Percentiles rank a stretch among this genome's conserved stretches.
These are phyloP conservation scores for Girardia tigrina DNA, from an alignment of 2,888 invertebrate genomes.

Conservation along the genomic window DNA sequence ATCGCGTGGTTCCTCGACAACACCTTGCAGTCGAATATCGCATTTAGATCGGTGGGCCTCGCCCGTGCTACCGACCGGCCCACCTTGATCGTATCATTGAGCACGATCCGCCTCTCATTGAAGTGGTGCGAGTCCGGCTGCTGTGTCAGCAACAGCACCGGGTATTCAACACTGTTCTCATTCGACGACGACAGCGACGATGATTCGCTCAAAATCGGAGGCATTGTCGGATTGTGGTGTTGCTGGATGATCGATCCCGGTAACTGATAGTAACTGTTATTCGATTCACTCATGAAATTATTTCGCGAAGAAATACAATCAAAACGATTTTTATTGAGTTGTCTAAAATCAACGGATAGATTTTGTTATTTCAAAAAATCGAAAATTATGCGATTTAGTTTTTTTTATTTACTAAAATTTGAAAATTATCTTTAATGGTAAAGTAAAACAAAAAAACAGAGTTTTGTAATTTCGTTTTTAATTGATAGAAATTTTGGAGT, in stretches of 20 bases:
- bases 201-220: not conserved
- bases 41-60: conserved; percentile 73
- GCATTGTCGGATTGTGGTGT: not conserved
- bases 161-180: not conserved
- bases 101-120: conserved; percentile 65
- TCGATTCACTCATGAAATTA: not conserved
- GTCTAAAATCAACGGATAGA: too few relatives aligned
- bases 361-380: too few relatives aligned
- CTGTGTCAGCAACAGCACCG: not conserved
- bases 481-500: too few relatives aligned
- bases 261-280: not conserved
- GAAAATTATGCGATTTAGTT: too few relatives aligned
- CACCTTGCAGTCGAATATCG: conserved; percentile 97
- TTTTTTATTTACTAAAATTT: too few relatives aligned
- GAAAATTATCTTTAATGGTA: too few relatives aligned
- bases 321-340: too few relatives aligned
- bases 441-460: too few relatives aligned
- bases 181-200: not conserved
- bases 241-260: not conserved
- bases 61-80: conserved; percentile 86
- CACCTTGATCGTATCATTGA: conserved; percentile 74
- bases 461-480: too few relatives aligned
- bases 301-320: too few relatives aligned
- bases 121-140: conserved; percentile 85
- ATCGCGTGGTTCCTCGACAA: conserved; percentile 91